Evolutionary conservation across 2,113 vertebrate species (phyloP).

Genomic region (Sinocyclocheilus maitianheensis): DNA sequence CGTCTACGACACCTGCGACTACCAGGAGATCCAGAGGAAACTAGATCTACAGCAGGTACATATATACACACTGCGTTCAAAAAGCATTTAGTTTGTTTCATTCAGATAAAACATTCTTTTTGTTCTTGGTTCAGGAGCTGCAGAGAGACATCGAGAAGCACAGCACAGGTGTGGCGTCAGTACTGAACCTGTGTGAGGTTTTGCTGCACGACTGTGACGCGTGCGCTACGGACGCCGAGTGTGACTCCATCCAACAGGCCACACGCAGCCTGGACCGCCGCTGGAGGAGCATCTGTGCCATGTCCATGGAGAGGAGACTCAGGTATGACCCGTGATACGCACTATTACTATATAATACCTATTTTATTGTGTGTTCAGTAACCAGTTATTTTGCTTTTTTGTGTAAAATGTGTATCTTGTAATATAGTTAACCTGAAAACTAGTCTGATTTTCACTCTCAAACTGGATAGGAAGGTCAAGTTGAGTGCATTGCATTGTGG

Average conservation of each 20-base stretch:
- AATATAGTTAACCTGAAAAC: no score
- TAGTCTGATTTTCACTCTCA: no score
- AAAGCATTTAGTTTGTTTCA: background rate
- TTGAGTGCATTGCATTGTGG: no score
- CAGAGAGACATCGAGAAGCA: conserved; percentile 98
- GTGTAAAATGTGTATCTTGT: no score
- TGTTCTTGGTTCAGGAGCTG: conserved; percentile 80
- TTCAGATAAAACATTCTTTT: background rate
- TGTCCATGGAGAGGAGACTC: conserved; percentile 94
- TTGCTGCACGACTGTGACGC: conserved; percentile 97
- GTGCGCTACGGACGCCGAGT: conserved; percentile 92
- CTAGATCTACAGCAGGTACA: conserved; percentile 93
- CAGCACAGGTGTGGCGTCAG: conserved; percentile 93
- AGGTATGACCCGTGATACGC: conserved; percentile 75
- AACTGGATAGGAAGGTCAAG: no score
- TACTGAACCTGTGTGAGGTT: conserved; percentile 95
- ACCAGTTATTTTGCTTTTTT: no score
- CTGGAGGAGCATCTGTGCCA: conserved; percentile 95
- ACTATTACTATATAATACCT: no score
- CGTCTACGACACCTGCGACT: conserved; percentile 88
- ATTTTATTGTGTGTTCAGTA: no score
- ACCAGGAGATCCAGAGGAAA: conserved; percentile 92
- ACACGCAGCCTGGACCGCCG: conserved; percentile 92
- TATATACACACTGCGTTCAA: background rate
- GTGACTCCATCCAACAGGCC: conserved; percentile 96